Evolutionary conservation across 2,888 invertebrate species (phyloP), one percentile per base, ranked within the genome.

Genomic region (Cheiracanthium punctorium): DNA sequence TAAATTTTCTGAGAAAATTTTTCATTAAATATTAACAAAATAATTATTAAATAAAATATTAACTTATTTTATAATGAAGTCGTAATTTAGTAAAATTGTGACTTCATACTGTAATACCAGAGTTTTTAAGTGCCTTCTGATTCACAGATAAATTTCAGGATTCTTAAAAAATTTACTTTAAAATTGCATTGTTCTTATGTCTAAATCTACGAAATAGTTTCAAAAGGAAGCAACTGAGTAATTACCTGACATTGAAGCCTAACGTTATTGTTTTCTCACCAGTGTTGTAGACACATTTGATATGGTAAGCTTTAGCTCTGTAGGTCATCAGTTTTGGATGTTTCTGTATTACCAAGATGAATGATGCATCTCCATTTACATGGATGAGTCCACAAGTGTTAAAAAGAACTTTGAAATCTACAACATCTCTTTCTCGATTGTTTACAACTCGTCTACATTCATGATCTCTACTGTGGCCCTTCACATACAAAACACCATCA

Each of bases 311-410:
- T 92, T 97, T 97, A 5, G 98, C 97, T 91, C 96, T 96, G 91
- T 96, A 96, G 0, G 98, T 98, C 74, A 98, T 95, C 76, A 98
- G 93, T 93, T 97, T 97, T 0, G 97, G 97, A 94, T 98, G 98
- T 92, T 97, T 97, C 91, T 98, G 98, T 91, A 98, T 96, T 30
- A 98, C 97, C 65, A 98, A 93, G 0, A 98, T 96, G 91, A 97
- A 98, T 91, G 96, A 96, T 30, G 97, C 97, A 91, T 96, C 94
- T 74, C 97, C 96, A 91, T 97, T 96, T 8, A 96, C 95, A 90
- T 97, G 97, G 89, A 97, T 96, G 87, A 98, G 93, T 88, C 97
- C 97, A 91, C 97, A 98, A 90, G 95, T 96, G 89, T 97, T 97
- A 90, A 98, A 98, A 90, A 95, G 94, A 32, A 97, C 97, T 90